phyloP scores from a whole-genome alignment of 1,140 invertebrate species.

The Ooceraea biroi region DNA sequence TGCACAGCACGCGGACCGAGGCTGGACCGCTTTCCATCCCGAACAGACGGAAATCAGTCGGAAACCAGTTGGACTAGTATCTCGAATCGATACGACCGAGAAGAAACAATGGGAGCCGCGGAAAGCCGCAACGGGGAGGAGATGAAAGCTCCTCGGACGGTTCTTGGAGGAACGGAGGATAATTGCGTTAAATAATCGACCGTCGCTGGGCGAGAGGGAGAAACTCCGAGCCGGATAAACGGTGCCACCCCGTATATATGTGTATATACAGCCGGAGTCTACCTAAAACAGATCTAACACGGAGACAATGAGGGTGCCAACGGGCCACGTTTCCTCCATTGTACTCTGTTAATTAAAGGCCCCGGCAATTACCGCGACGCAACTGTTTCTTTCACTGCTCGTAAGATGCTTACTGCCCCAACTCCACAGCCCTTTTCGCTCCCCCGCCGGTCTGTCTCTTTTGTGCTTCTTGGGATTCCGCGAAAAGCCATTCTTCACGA shows the following conservation, averaged over 20 bases:
- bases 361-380: conserved; percentile 71
- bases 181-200: conserved; percentile 78
- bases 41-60: conserved; percentile 56
- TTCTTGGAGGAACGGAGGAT: conserved; percentile 66
- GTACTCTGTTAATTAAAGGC: conserved; percentile 77
- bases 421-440: neutral
- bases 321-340: conserved; percentile 72
- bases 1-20: too few species aligned
- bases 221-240: conserved; percentile 66
- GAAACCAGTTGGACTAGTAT: conserved; percentile 68
- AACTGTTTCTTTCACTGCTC: conserved; percentile 73
- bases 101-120: conserved; percentile 69
- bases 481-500: conserved; percentile 48
- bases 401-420: conserved; percentile 60
- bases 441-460: neutral
- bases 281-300: conserved; percentile 72
- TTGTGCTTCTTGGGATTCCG: conserved; percentile 1
- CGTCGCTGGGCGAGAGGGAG: conserved; percentile 25
- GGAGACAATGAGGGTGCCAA: conserved; percentile 75
- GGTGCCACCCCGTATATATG: conserved; percentile 29
- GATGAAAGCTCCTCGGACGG: conserved; percentile 45
- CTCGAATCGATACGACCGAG: conserved; percentile 72
- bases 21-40: conserved; percentile 62
- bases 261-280: neutral
- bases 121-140: conserved; percentile 17